Percentiles rank a stretch among this genome's conserved stretches.
phyloP scores from a whole-genome alignment of 2,797 vertebrate species.

The Labroides dimidiatus region DNA sequence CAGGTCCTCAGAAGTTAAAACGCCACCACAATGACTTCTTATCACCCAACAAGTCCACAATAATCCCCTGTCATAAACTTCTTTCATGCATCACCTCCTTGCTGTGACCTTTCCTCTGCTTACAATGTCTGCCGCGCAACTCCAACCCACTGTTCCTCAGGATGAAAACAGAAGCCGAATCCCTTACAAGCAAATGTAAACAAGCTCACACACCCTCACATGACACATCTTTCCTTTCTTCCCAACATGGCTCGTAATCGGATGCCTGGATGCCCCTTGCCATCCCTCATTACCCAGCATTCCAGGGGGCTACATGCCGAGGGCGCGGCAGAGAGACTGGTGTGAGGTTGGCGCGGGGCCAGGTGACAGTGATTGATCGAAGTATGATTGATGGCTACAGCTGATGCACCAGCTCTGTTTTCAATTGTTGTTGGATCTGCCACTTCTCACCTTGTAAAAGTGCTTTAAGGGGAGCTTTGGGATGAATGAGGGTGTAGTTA shows the following conservation, averaged over 20 bases:
- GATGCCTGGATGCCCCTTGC: conserved; percentile 68
- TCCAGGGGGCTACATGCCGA: conserved; percentile 74
- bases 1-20: conserved; percentile 36
- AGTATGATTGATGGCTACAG: conserved; percentile 85
- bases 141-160: conserved; percentile 40
- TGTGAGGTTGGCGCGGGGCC: conserved; percentile 59
- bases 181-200: conserved; percentile 62
- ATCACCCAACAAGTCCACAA: conserved; percentile 42
- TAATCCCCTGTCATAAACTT: conserved; percentile 53
- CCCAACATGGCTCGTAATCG: conserved; percentile 74
- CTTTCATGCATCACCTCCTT: conserved; percentile 26
- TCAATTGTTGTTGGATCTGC: conserved; percentile 81
- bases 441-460: conserved; percentile 88
- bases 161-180: conserved; percentile 63
- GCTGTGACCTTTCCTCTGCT: conserved; percentile 46
- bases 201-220: conserved; percentile 58
- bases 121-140: conserved; percentile 40
- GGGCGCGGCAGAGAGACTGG: conserved; percentile 66
- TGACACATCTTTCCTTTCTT: conserved; percentile 69
- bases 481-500: conserved; percentile 48
- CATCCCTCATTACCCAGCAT: conserved; percentile 82
- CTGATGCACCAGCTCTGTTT: conserved; percentile 82
- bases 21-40: conserved; percentile 9
- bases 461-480: conserved; percentile 72
- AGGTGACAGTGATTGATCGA: conserved; percentile 83